phyloP scores from a whole-genome alignment of 2,113 vertebrate species.

The Nerophis lumbriciformis region DNA sequence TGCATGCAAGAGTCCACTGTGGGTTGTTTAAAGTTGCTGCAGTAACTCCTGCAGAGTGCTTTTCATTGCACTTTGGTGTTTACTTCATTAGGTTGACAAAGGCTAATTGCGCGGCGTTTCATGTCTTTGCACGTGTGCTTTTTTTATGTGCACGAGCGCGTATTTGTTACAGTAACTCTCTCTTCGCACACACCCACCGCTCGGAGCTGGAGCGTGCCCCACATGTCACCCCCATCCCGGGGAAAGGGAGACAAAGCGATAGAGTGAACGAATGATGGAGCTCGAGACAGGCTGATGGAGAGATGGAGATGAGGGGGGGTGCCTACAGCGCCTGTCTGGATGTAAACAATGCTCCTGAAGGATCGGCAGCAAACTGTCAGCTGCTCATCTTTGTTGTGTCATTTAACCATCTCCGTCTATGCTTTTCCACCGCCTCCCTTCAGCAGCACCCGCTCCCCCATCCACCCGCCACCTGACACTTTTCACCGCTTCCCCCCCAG shows the following conservation, averaged over 20 bases:
- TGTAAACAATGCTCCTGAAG: slow-evolving; percentile 92
- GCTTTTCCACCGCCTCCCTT: slow-evolving; percentile 55
- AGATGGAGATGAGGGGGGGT: slow-evolving; percentile 68
- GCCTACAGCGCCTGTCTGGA: slow-evolving; percentile 83
- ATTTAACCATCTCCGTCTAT: slow-evolving; percentile 83
- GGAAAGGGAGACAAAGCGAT: slow-evolving; percentile 66
- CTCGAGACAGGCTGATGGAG: slow-evolving; percentile 60
- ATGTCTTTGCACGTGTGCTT: slow-evolving; percentile 17
- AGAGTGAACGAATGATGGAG: slow-evolving; percentile 62
- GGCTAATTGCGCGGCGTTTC: slow-evolving; percentile 37
- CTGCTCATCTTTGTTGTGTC: slow-evolving; percentile 98
- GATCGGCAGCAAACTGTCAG: slow-evolving; percentile 95
- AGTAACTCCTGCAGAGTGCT: slow-evolving; percentile 5
- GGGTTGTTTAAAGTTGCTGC: slow-evolving; percentile 8
- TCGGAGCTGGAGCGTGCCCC: slow-evolving; percentile 50
- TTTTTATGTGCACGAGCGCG: slow-evolving; percentile 22
- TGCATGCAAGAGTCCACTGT: slow-evolving; percentile 6
- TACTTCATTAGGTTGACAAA: slow-evolving; percentile 41
- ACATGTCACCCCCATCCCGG: slow-evolving; percentile 66
- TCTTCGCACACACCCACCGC: slow-evolving; percentile 20
- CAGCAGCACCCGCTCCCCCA: slow-evolving; percentile 63
- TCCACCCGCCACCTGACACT: slow-evolving; percentile 66
- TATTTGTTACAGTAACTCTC: slow-evolving; percentile 40
- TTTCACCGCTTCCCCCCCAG: slow-evolving; percentile 62
- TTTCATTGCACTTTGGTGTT: slow-evolving; percentile 17